A percentile compares a stretch with the other conserved stretches of the same genome.
Evolutionary conservation across 2,113 vertebrate species (phyloP).

Genomic region (Amblyopsis rosae): DNA sequence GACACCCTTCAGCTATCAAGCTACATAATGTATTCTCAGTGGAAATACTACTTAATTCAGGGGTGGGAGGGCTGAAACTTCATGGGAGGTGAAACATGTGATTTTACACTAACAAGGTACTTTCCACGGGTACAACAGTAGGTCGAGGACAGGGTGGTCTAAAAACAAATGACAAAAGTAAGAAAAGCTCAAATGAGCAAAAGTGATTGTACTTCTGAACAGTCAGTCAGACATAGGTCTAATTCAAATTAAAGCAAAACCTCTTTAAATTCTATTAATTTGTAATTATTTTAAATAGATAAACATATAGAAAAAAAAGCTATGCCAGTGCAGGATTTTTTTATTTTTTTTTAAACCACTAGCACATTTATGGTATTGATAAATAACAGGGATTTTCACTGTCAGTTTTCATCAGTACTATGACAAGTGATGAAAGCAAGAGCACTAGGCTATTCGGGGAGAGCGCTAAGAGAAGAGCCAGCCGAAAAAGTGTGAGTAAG

Average conservation of each 20-base stretch:
- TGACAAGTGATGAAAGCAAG: constrained; percentile 12
- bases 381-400: background rate
- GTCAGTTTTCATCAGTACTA: background rate
- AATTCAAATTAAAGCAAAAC: no score
- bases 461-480: constrained; percentile 33
- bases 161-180: background rate
- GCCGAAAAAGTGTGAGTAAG: constrained; percentile 66
- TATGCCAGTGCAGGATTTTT: no score
- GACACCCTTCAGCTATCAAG: constrained; percentile 6
- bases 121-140: background rate
- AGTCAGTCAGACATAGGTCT: no score
- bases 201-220: no score
- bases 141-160: background rate
- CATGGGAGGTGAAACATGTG: background rate
- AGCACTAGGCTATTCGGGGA: constrained; percentile 30
- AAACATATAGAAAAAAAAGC: background rate
- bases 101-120: constrained; percentile 6
- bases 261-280: no score
- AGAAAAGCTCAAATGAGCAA: no score
- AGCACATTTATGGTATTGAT: background rate
- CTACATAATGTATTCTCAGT: background rate
- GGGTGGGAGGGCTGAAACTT: background rate
- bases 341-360: background rate
- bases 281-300: background rate
- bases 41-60: background rate